These are phyloP conservation scores for Drosophila cardini DNA, from an alignment of 1,140 invertebrate species.

Conservation along the genomic window DNA sequence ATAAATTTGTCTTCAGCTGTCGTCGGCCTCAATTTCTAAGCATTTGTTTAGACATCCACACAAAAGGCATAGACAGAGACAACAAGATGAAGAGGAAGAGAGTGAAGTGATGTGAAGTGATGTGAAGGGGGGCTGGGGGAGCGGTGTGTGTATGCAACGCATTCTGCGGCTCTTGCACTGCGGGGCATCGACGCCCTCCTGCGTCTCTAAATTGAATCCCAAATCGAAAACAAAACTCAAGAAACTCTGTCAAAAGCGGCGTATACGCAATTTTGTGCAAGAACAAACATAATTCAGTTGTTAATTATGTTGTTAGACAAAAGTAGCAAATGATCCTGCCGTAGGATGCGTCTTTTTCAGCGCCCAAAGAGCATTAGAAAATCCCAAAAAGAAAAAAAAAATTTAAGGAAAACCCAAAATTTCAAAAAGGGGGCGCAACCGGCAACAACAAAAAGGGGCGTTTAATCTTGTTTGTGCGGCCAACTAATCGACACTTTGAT, in stretches of 20 bases:
- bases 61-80: conserved; percentile 17
- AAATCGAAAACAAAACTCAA: neutral
- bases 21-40: conserved; percentile 74
- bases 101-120: too few species aligned
- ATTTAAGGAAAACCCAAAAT: neutral
- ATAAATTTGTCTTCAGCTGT: conserved; percentile 78
- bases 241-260: conserved; percentile 35
- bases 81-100: neutral
- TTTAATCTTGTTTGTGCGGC: conserved; percentile 53
- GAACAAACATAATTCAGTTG: neutral
- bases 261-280: conserved; percentile 45
- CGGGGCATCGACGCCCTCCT: conserved; percentile 15
- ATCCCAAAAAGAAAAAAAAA: neutral
- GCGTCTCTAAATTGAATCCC: neutral
- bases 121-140: too few species aligned
- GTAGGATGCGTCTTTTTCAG: conserved; percentile 50
- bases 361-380: conserved; percentile 7
- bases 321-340: neutral
- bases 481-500: conserved; percentile 49
- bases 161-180: conserved; percentile 21
- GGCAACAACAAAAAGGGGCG: conserved; percentile 39
- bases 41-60: conserved; percentile 74
- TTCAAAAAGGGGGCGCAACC: neutral
- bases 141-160: neutral
- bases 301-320: conserved; percentile 63